A percentile compares a stretch with the other conserved stretches of the same genome.
These are phyloP conservation scores for Tachina fera DNA, from an alignment of 2,888 invertebrate species.

Conservation along the genomic window DNA sequence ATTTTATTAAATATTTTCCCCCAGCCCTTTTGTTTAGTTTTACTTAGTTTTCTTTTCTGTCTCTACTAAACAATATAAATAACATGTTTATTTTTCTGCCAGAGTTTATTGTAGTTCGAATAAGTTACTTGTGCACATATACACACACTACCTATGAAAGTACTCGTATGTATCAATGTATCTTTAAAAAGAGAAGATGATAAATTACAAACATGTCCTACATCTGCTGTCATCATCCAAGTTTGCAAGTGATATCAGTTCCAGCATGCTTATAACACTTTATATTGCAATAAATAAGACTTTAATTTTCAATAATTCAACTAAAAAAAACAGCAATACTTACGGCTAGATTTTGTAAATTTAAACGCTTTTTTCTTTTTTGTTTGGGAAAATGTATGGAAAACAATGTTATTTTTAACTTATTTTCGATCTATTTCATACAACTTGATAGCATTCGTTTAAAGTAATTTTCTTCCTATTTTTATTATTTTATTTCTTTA, in stretches of 20 bases:
- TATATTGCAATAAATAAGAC: background rate
- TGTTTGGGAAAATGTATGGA: no score
- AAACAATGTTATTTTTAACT: no score
- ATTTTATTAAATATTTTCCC: background rate
- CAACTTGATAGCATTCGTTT: background rate
- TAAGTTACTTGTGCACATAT: background rate
- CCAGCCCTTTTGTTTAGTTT: conserved; percentile 34
- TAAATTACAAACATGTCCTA: conserved; percentile 60
- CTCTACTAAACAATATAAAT: conserved; percentile 40
- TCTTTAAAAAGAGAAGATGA: conserved; percentile 29
- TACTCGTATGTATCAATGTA: no score
- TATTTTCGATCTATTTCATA: no score
- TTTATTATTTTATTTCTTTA: background rate
- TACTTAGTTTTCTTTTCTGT: conserved; percentile 42
- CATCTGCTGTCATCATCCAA: conserved; percentile 36
- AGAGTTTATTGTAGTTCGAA: conserved; percentile 35
- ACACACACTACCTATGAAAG: conserved; percentile 19
- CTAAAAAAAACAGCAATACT: background rate
- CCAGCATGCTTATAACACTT: background rate
- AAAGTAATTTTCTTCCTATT: background rate
- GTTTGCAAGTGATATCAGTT: conserved; percentile 17
- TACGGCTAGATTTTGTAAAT: no score
- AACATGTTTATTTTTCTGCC: conserved; percentile 31
- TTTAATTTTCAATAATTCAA: conserved; percentile 18
- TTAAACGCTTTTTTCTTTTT: no score